Conservation (phyloP, 1,140 invertebrate species). For the Campodea augens region DNA sequence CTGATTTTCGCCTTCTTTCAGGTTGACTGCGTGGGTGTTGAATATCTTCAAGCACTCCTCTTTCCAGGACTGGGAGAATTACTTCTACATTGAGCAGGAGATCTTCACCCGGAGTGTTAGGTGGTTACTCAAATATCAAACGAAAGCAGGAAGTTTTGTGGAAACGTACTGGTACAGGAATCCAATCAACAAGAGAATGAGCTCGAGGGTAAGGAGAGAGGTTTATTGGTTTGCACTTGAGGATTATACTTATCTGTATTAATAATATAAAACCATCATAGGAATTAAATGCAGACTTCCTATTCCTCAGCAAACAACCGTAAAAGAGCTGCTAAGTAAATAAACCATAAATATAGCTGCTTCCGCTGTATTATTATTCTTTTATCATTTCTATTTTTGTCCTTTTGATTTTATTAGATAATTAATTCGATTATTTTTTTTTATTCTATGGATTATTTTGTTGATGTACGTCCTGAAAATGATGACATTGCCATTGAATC, state of each 20-base stretch:
- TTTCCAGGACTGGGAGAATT: slow-evolving; percentile 33
- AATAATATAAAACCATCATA: slow-evolving; percentile 3
- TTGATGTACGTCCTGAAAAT: no score
- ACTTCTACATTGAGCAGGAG: slow-evolving; percentile 25
- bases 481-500: no score
- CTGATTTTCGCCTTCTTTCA: slow-evolving; percentile 16
- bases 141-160: slow-evolving; percentile 24
- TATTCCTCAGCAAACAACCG: no score
- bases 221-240: slow-evolving; percentile 3
- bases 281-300: no score
- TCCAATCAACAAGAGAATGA: slow-evolving; percentile 21
- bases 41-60: slow-evolving; percentile 24
- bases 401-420: no score
- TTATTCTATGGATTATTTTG: no score
- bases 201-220: slow-evolving; percentile 15
- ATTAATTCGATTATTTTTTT: no score
- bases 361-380: no score
- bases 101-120: slow-evolving; percentile 21
- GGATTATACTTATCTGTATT: slow-evolving; percentile 2
- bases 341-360: no score
- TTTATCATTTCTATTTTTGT: no score
- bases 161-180: slow-evolving; percentile 20
- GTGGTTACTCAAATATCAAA: slow-evolving; percentile 28
- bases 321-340: no score
- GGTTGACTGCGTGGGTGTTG: slow-evolving; percentile 29